phyloP scores from a whole-genome alignment of 2,113 vertebrate species.

The Clarias macrocephalus region DNA sequence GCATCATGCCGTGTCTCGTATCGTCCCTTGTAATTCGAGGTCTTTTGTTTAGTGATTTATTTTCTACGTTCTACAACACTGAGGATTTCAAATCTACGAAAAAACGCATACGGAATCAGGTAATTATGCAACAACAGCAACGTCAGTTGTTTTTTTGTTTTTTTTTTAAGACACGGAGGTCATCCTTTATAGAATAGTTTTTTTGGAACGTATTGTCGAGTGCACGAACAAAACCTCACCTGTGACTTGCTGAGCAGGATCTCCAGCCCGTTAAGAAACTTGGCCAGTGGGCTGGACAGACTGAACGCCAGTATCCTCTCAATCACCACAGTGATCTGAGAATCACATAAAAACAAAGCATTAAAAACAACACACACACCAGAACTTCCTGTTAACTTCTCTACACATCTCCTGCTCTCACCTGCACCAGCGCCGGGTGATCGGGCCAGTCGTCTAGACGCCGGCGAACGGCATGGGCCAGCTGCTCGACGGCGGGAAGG shows the following conservation, averaged over 20 bases:
- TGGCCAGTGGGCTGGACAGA: conserved; percentile 89
- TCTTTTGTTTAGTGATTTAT: no score
- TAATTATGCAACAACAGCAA: no score
- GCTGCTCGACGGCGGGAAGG: conserved; percentile 80
- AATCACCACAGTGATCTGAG: conserved; percentile 85
- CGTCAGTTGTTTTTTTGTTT: no score
- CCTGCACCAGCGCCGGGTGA: conserved; percentile 90
- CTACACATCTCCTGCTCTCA: conserved; percentile 53
- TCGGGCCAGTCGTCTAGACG: conserved; percentile 91
- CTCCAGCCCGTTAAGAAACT: conserved; percentile 95
- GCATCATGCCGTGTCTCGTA: no score
- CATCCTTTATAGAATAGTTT: no score
- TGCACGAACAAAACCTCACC: conserved; percentile 69
- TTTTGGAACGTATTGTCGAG: no score
- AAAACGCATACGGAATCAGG: no score
- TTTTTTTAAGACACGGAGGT: no score
- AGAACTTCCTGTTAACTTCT: no score
- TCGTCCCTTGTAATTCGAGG: no score
- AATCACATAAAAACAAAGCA: conserved; percentile 25
- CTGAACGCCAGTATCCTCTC: conserved; percentile 87
- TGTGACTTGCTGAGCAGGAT: conserved; percentile 93
- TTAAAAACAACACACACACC: neutral
- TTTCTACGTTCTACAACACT: no score
- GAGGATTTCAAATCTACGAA: no score
- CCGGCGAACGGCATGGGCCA: conserved; percentile 74